Evolutionary conservation across 2,797 vertebrate genomes (phyloP).

Genomic region (Schizothorax lantsangensis): DNA sequence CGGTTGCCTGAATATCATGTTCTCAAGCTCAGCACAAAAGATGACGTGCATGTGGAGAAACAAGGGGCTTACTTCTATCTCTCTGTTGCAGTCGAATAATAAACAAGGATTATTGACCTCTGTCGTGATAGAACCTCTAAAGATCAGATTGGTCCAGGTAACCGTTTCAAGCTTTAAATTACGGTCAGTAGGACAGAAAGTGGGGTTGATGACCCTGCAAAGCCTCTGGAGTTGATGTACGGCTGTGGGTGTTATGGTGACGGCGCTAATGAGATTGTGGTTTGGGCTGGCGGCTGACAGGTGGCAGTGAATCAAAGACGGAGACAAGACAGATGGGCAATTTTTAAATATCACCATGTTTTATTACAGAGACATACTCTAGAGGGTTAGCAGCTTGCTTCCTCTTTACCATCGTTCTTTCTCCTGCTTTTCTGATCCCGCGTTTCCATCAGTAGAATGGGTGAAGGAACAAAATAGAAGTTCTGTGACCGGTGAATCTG

Average conservation of each 20-base stretch:
- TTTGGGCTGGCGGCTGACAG: slow-evolving; percentile 67
- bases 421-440: slow-evolving; percentile 1
- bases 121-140: background rate
- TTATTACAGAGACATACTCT: slow-evolving; percentile 79
- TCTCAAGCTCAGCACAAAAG: slow-evolving; percentile 73
- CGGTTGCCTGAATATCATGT: slow-evolving; percentile 71
- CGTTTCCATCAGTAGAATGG: slow-evolving; percentile 39
- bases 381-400: slow-evolving; percentile 74
- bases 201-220: slow-evolving; percentile 55
- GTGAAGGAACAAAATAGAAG: slow-evolving; percentile 41
- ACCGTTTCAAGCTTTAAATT: background rate
- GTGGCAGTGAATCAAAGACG: slow-evolving; percentile 71
- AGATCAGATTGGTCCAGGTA: background rate
- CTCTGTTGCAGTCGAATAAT: background rate
- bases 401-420: slow-evolving; percentile 52
- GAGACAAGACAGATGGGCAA: slow-evolving; percentile 60
- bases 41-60: background rate
- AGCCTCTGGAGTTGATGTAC: slow-evolving; percentile 69
- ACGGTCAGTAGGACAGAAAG: slow-evolving; percentile 10
- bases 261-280: slow-evolving; percentile 70
- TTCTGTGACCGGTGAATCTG: background rate
- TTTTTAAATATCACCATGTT: slow-evolving; percentile 76
- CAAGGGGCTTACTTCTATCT: slow-evolving; percentile 1
- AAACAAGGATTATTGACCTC: slow-evolving; percentile 4
- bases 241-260: slow-evolving; percentile 66